Percentiles rank a stretch among this genome's conserved stretches.
These are phyloP conservation scores for Corythaixoides concolor DNA, from an alignment of 2,113 vertebrate species.

Conservation along the genomic window DNA sequence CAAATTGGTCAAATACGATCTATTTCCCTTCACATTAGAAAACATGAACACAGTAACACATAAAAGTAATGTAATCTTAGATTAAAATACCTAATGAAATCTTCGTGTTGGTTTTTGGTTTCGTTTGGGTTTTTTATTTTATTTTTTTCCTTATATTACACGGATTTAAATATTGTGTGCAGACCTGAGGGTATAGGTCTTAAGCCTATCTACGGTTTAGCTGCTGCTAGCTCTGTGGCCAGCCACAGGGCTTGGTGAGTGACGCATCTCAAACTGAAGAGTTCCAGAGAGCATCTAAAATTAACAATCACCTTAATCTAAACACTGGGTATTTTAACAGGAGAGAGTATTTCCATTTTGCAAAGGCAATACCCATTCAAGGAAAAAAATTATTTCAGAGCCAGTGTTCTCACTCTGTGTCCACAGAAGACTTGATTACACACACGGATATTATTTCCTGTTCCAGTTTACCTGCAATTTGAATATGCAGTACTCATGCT, in stretches of 20 bases:
- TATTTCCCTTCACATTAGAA: neutral
- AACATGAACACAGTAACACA: neutral
- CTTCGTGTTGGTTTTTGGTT: too few species aligned
- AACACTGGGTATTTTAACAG: neutral
- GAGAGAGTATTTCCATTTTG: neutral
- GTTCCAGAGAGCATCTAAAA: neutral
- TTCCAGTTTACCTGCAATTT: constrained; percentile 60
- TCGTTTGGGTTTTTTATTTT: neutral
- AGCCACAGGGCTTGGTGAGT: neutral
- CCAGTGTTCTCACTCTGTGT: neutral
- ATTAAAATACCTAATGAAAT: neutral
- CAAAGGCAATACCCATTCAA: neutral
- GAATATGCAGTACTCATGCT: constrained; percentile 58
- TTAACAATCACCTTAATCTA: neutral
- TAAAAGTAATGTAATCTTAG: neutral
- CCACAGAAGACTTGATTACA: constrained; percentile 31
- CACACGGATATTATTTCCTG: constrained; percentile 39
- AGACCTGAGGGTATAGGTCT: neutral
- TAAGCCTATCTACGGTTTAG: neutral
- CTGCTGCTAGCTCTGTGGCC: neutral
- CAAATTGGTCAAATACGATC: neutral
- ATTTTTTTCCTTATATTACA: too few species aligned
- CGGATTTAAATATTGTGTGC: neutral
- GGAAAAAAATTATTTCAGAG: neutral
- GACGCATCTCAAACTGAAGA: neutral